Base-by-base conservation (phyloP, 2,888 invertebrate genomes). In the Bibio marci region DNA sequence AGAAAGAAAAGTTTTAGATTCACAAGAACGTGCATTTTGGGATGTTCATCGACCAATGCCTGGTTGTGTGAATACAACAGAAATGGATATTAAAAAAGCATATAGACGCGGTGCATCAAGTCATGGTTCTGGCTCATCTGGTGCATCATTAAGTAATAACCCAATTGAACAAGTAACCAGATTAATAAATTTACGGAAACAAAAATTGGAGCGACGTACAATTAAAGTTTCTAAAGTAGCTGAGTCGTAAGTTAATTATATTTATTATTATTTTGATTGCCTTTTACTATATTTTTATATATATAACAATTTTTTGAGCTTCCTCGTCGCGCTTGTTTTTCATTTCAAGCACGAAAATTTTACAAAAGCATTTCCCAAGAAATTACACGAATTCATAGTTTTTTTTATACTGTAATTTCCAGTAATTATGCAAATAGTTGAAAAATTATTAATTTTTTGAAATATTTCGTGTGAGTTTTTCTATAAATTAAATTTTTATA, bases 1-100 rank as follows among this genome's bases (percentile, higher is more conserved):
- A 48, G 98, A 99, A 59, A 69, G 98, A 34, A 98, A 99, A 62
- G 94, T 99, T 10, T 63, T 98, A 42, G 98, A 99, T 62, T 95
- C 94, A 52, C 98, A 99, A 61, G 98, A 99, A 62, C 65, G 97
- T 49, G 98, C 98, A 2, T 99, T 99, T 63, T 98, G 98, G 98
- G 98, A 99, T 64, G 94, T 99, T 0, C 97, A 98, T 61, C 71
- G 98, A 53, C 98, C 98, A 10, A 92, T 95, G 79, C 97, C 98
- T 8, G 97, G 97, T 39, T 95, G 94, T 64, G 94, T 98, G 27
- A 98, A 97, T 63, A 97, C 95, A 1, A 97, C 95, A 1, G 97
- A 98, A 62, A 75, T 97, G 56, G 98, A 99, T 59, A 94, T 97
- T 32, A 91, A 90, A 62, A 98, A 98, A 65, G 77, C 91, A 35